A percentile compares a stretch with the other conserved stretches of the same genome.
These are phyloP conservation scores for Fukomys damarensis DNA, from an alignment of 2,113 vertebrate species.

Conservation along the genomic window DNA sequence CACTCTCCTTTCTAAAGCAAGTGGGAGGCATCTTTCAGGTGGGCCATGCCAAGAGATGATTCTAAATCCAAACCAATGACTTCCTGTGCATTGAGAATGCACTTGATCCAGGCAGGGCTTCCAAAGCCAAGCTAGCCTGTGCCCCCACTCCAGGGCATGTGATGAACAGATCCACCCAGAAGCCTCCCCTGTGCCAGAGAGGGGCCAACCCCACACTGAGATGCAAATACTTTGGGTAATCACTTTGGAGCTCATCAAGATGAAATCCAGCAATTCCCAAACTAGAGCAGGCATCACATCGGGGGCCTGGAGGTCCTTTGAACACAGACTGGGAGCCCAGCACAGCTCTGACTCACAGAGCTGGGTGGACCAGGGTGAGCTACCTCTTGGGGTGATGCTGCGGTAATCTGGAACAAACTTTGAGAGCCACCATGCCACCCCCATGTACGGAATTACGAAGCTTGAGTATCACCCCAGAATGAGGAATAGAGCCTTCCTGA, in stretches of 20 bases:
- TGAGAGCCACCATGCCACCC: background rate
- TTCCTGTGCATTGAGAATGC: background rate
- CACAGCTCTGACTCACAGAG: rapidly evolving
- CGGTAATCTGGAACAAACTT: background rate
- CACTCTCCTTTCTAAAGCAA: background rate
- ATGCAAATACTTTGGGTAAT: background rate
- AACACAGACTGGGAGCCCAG: rapidly evolving
- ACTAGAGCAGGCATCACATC: background rate
- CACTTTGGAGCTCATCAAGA: background rate
- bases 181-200: background rate
- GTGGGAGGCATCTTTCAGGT: background rate
- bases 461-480: too few relatives aligned
- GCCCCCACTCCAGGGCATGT: background rate
- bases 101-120: background rate
- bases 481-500: background rate
- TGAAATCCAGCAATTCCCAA: background rate
- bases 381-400: background rate
- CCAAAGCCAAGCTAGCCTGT: background rate
- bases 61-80: background rate
- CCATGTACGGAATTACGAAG: background rate
- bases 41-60: background rate
- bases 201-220: rapidly evolving
- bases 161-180: background rate
- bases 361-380: rapidly evolving
- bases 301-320: background rate